These are phyloP conservation scores for Upupa epops DNA, from an alignment of 2,113 vertebrate species.

Conservation along the genomic window DNA sequence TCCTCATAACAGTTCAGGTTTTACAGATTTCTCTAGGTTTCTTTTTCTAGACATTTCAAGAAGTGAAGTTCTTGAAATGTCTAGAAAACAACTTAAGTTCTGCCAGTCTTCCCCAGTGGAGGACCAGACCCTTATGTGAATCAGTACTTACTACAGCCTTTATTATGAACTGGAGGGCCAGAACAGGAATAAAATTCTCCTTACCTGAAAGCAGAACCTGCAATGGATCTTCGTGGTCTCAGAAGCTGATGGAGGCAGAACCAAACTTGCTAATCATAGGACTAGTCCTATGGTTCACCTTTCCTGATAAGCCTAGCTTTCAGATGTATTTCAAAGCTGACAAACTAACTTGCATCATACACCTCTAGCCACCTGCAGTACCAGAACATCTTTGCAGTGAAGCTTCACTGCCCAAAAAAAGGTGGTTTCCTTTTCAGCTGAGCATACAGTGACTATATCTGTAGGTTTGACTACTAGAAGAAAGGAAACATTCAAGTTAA, in stretches of 20 bases:
- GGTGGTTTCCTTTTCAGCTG: constrained; percentile 7
- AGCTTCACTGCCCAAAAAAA: background rate
- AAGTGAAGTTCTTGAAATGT: too few species aligned
- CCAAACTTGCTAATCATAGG: background rate
- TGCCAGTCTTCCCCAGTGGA: background rate
- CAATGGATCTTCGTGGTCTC: background rate
- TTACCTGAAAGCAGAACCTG: constrained; percentile 10
- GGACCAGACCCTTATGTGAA: background rate
- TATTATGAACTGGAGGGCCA: background rate
- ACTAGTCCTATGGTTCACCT: background rate
- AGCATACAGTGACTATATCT: background rate
- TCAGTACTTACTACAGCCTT: background rate
- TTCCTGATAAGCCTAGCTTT: background rate
- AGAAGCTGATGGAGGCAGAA: background rate
- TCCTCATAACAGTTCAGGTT: background rate
- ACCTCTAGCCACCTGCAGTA: background rate
- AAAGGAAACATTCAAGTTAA: background rate
- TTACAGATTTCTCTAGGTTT: background rate
- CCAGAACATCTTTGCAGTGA: constrained; percentile 5
- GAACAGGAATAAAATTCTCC: background rate
- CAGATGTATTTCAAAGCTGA: background rate
- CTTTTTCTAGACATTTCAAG: constrained; percentile 14
- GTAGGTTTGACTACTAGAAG: background rate
- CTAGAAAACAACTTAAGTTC: too few species aligned
- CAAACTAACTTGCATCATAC: background rate